phyloP scores from a whole-genome alignment of 37 sponge, comb jelly and placozoan genomes.

The Spongia lamella region DNA sequence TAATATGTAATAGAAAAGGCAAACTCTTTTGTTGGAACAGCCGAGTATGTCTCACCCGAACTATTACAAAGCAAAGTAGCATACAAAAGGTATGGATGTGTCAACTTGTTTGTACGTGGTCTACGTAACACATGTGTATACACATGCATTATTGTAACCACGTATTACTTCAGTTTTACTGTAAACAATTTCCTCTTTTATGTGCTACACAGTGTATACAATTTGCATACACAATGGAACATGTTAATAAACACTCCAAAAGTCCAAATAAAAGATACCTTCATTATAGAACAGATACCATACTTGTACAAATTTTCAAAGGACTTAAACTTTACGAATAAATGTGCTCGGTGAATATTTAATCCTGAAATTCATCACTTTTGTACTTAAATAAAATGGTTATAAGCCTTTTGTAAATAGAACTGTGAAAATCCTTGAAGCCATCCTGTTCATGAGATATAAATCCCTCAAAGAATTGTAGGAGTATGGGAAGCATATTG shows the following conservation, averaged over 20 bases:
- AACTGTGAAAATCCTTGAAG: too few species aligned
- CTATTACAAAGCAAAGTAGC: conserved; percentile 84
- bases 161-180: background rate
- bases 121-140: background rate
- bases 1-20: conserved; percentile 60
- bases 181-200: background rate
- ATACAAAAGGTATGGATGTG: conserved; percentile 67
- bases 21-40: conserved; percentile 94
- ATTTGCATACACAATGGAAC: conserved; percentile 10
- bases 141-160: background rate
- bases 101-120: conserved; percentile 33
- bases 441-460: too few species aligned
- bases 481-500: too few species aligned
- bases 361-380: too few species aligned
- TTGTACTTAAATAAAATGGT: too few species aligned
- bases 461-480: too few species aligned
- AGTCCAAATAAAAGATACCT: too few species aligned
- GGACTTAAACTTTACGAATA: too few species aligned
- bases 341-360: too few species aligned
- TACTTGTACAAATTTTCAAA: background rate
- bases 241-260: too few species aligned
- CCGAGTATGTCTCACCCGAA: conserved; percentile 96
- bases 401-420: too few species aligned
- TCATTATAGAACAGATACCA: too few species aligned
- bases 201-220: background rate